Evolutionary conservation across 2,113 vertebrate species (phyloP).

Genomic region (Cichladusa arquata): DNA sequence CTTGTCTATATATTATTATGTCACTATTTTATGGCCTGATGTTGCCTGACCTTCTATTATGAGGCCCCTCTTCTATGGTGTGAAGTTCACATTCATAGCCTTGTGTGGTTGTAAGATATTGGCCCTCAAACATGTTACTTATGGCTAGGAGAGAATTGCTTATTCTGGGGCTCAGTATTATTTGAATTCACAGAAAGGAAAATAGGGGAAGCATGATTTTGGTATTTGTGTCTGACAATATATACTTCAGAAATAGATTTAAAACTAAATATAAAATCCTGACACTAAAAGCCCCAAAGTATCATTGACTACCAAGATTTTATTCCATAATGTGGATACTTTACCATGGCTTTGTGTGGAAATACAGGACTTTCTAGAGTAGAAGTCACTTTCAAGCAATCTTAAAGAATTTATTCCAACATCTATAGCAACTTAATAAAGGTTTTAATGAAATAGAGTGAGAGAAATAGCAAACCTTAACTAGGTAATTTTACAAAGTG

Average conservation of each 20-base stretch:
- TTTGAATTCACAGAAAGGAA: background rate
- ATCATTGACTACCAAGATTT: background rate
- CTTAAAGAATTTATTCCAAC: background rate
- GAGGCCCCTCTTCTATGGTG: background rate
- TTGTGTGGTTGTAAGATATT: background rate
- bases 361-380: background rate
- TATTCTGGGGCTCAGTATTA: background rate
- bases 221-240: background rate
- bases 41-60: constrained; percentile 43
- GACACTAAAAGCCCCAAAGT: background rate
- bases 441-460: background rate
- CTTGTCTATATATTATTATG: constrained; percentile 55
- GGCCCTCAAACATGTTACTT: background rate
- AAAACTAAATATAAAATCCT: background rate
- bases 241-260: background rate
- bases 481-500: background rate
- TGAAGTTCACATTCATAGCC: constrained; percentile 16
- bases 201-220: background rate
- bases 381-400: background rate
- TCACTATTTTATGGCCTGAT: constrained; percentile 29
- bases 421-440: background rate
- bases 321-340: background rate
- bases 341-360: background rate
- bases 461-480: background rate
- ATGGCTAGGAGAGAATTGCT: background rate